Evolutionary conservation across 92 coral and sea anemone species (phyloP).

Genomic region (Porites evermanni): DNA sequence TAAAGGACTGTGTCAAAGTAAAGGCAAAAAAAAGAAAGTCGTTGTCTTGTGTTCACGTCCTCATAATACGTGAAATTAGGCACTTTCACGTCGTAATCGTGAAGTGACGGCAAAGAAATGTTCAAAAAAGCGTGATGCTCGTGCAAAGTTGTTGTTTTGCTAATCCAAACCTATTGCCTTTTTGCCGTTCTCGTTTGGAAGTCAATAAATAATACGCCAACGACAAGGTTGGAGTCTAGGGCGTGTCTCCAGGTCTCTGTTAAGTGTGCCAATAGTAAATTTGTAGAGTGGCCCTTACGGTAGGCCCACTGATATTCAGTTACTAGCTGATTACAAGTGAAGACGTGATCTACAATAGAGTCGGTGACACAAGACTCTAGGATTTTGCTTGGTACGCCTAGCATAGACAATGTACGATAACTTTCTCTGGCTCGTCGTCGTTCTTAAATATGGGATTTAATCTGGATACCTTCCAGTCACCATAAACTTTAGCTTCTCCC

Average conservation of each 20-base stretch:
- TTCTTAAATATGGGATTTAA: conserved; percentile 35
- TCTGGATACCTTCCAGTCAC: conserved; percentile 57
- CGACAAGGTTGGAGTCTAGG: conserved; percentile 30
- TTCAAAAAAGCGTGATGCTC: no score
- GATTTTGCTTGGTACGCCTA: conserved; percentile 49
- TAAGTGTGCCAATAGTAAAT: conserved; percentile 31
- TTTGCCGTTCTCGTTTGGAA: conserved; percentile 6
- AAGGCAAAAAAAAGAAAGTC: no score
- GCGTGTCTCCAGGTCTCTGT: conserved; percentile 62
- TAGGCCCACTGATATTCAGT: conserved; percentile 30
- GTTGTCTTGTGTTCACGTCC: no score
- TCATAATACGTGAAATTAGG: no score
- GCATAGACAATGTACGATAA: conserved; percentile 28
- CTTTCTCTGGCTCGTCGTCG: conserved; percentile 40
- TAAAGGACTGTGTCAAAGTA: no score
- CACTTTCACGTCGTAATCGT: no score
- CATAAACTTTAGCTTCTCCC: neutral
- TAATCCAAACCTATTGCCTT: no score
- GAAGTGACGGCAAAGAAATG: no score
- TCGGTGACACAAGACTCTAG: conserved; percentile 48
- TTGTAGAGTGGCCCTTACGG: conserved; percentile 38
- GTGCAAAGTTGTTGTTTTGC: no score
- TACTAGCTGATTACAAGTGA: conserved; percentile 25
- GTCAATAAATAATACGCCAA: conserved; percentile 36
- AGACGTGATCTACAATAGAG: conserved; percentile 25